Evolutionary conservation across 2,888 invertebrate species (phyloP).

Genomic region (Dryococelus australis): DNA sequence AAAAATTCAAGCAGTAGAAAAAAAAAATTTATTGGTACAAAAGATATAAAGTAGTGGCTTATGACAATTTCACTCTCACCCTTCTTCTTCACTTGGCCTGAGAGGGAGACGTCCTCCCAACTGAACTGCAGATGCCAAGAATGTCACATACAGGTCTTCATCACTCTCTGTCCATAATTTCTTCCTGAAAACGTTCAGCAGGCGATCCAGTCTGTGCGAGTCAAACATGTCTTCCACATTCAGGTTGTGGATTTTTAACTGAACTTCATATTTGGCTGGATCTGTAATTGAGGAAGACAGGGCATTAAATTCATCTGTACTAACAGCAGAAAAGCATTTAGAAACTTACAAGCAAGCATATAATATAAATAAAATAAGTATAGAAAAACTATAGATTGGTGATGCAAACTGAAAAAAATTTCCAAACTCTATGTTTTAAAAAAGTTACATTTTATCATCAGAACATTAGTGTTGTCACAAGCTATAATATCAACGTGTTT

Average conservation of each 20-base stretch:
- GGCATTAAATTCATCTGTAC: no score
- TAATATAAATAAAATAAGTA: no score
- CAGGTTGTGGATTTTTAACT: slow-evolving; percentile 87
- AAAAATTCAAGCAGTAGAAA: no score
- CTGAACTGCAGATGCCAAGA: slow-evolving; percentile 84
- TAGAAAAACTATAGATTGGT: neutral
- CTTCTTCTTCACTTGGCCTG: slow-evolving; percentile 85
- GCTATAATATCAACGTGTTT: no score
- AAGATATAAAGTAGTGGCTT: no score
- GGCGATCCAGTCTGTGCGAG: slow-evolving; percentile 71
- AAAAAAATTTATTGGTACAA: no score
- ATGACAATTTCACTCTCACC: slow-evolving; percentile 63
- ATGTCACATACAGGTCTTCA: slow-evolving; percentile 80
- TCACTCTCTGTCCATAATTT: slow-evolving; percentile 81
- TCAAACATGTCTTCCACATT: slow-evolving; percentile 89
- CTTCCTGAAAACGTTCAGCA: slow-evolving; percentile 78
- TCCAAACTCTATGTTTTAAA: no score
- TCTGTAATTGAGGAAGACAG: slow-evolving; percentile 55
- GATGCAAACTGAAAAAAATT: no score
- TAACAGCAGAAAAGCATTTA: no score
- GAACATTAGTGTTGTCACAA: no score
- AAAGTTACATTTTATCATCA: no score
- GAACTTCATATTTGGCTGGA: slow-evolving; percentile 77
- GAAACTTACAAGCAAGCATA: no score
- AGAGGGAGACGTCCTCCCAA: slow-evolving; percentile 84